A percentile compares a stretch with the other conserved stretches of the same genome.
These are phyloP conservation scores for Ctena decussata DNA, from an alignment of 2,888 invertebrate genomes.

Conservation along the genomic window DNA sequence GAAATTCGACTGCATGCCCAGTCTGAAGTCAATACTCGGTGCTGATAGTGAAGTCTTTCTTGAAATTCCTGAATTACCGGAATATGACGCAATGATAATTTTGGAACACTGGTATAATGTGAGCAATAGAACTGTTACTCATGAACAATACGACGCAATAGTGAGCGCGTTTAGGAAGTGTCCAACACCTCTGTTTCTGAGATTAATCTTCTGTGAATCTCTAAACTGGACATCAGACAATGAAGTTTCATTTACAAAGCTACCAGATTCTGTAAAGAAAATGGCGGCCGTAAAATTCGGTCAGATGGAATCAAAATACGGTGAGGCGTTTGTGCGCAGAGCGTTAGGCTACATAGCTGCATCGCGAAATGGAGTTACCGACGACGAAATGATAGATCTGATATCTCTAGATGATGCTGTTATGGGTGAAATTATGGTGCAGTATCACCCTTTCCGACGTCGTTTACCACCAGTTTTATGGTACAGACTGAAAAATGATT, in stretches of 20 bases:
- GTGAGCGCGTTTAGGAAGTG: slow-evolving; percentile 89
- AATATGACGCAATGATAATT: slow-evolving; percentile 75
- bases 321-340: slow-evolving; percentile 82
- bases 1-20: slow-evolving; percentile 72
- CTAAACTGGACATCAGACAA: slow-evolving; percentile 80
- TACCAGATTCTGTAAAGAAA: slow-evolving; percentile 78
- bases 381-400: slow-evolving; percentile 92
- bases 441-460: slow-evolving; percentile 70
- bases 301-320: slow-evolving; percentile 82
- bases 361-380: slow-evolving; percentile 92
- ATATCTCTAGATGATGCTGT: slow-evolving; percentile 86
- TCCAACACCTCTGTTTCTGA: slow-evolving; percentile 80
- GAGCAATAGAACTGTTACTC: slow-evolving; percentile 75
- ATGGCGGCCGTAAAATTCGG: slow-evolving; percentile 79
- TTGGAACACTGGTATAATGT: slow-evolving; percentile 76
- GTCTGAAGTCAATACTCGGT: slow-evolving; percentile 67
- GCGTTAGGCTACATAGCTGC: slow-evolving; percentile 92
- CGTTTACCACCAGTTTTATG: slow-evolving; percentile 82
- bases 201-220: slow-evolving; percentile 78
- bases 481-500: slow-evolving; percentile 77
- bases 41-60: slow-evolving; percentile 70
- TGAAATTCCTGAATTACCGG: slow-evolving; percentile 76
- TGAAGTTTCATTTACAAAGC: slow-evolving; percentile 66
- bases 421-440: slow-evolving; percentile 74
- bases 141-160: slow-evolving; percentile 90